Conservation (phyloP, 2,797 vertebrate genomes). For the Nannoperca obscura region DNA sequence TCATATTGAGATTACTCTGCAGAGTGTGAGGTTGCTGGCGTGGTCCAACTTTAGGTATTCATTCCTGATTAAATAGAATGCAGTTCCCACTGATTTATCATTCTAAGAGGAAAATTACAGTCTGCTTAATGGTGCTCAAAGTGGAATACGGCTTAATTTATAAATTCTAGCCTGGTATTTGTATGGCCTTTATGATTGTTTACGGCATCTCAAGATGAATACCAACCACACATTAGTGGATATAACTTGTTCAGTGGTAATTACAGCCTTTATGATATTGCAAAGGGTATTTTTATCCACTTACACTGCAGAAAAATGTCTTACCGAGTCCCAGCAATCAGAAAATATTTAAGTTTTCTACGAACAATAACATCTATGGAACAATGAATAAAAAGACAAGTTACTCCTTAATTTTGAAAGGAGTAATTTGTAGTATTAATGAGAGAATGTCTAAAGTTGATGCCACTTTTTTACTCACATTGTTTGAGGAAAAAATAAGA, state of each 20-base stretch:
- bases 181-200: constrained; percentile 43
- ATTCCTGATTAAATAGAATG: constrained; percentile 42
- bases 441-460: neutral
- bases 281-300: constrained; percentile 17
- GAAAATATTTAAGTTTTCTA: neutral
- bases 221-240: constrained; percentile 23
- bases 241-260: constrained; percentile 38
- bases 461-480: neutral
- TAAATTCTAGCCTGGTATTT: constrained; percentile 41
- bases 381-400: constrained; percentile 7
- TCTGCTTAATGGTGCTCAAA: constrained; percentile 46
- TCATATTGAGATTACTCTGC: constrained; percentile 38
- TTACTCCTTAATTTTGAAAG: neutral
- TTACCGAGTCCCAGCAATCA: constrained; percentile 5
- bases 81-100: constrained; percentile 51
- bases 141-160: constrained; percentile 47
- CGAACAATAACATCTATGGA: neutral
- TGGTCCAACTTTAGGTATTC: constrained; percentile 42
- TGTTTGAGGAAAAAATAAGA: neutral
- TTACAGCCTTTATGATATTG: constrained; percentile 33
- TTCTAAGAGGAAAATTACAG: constrained; percentile 52
- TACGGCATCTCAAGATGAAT: constrained; percentile 32
- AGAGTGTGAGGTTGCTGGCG: constrained; percentile 31
- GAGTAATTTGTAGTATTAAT: neutral
- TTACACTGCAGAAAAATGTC: constrained; percentile 1